Conservation (phyloP, 2,888 invertebrate genomes). For the Hypsopygia costalis region DNA sequence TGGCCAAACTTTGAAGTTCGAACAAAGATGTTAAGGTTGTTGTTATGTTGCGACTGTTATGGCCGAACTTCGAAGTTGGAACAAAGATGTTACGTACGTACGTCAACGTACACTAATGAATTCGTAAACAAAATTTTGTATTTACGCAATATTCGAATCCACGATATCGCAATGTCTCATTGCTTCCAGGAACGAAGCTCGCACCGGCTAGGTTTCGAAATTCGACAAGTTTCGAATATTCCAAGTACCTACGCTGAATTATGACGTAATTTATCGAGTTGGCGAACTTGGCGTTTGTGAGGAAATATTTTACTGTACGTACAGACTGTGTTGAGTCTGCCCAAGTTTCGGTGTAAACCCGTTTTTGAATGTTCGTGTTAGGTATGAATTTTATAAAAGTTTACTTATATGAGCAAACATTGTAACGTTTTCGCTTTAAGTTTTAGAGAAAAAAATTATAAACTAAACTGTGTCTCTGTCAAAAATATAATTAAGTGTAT, state of each 20-base stretch:
- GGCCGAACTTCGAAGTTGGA: neutral
- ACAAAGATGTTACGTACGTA: neutral
- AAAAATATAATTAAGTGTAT: too few species aligned
- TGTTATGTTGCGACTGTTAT: too few species aligned
- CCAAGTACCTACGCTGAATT: conserved; percentile 19
- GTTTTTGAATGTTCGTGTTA: conserved; percentile 26
- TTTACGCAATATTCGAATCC: neutral
- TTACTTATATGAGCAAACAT: too few species aligned
- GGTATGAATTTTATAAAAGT: too few species aligned
- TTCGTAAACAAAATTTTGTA: neutral
- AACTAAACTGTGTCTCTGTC: too few species aligned
- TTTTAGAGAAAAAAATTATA: too few species aligned
- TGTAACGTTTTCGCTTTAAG: too few species aligned
- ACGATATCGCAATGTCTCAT: neutral
- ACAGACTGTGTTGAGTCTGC: conserved; percentile 37
- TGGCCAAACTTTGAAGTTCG: too few species aligned
- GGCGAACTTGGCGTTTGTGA: conserved; percentile 38
- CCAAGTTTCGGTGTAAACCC: conserved; percentile 54
- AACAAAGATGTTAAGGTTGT: neutral
- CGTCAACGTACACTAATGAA: neutral
- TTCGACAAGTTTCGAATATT: conserved; percentile 24
- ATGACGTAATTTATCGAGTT: conserved; percentile 52
- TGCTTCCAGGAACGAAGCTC: neutral
- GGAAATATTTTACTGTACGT: conserved; percentile 44
- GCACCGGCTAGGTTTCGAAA: conserved; percentile 18